phyloP scores from a whole-genome alignment of 2,113 vertebrate genomes.

The Paralichthys olivaceus region DNA sequence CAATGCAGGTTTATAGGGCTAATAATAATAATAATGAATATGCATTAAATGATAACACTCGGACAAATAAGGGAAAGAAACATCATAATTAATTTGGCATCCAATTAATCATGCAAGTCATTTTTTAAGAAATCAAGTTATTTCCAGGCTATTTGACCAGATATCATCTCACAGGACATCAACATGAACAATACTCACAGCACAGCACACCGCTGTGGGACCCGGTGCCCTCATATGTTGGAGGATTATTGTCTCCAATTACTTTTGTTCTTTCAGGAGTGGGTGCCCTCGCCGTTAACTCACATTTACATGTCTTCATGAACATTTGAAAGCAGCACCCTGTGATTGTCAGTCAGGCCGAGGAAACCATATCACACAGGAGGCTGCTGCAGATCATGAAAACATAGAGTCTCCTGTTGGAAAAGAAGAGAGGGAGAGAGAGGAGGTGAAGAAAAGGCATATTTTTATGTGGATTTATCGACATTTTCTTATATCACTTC shows the following conservation, averaged over 20 bases:
- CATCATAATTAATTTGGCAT: no score
- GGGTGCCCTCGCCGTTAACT: neutral
- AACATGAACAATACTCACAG: conserved; percentile 34
- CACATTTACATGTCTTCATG: conserved; percentile 7
- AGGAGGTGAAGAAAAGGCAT: neutral
- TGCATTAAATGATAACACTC: neutral
- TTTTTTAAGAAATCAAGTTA: no score
- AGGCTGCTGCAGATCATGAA: neutral
- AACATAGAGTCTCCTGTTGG: conserved; percentile 11
- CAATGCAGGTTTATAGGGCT: no score
- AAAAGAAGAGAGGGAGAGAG: neutral
- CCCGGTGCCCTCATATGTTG: conserved; percentile 19
- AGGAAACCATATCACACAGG: neutral
- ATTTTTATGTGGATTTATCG: neutral
- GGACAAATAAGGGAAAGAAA: neutral
- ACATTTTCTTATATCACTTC: neutral
- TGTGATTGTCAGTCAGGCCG: neutral
- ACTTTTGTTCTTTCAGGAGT: neutral
- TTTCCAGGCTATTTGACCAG: no score
- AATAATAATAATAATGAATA: no score
- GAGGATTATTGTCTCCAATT: neutral
- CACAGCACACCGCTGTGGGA: conserved; percentile 19
- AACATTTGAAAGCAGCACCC: conserved; percentile 14
- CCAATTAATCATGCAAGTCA: no score
- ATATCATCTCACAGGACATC: neutral